phyloP scores from a whole-genome alignment of 1,140 invertebrate species.

The Panagrolaimus sp. region DNA sequence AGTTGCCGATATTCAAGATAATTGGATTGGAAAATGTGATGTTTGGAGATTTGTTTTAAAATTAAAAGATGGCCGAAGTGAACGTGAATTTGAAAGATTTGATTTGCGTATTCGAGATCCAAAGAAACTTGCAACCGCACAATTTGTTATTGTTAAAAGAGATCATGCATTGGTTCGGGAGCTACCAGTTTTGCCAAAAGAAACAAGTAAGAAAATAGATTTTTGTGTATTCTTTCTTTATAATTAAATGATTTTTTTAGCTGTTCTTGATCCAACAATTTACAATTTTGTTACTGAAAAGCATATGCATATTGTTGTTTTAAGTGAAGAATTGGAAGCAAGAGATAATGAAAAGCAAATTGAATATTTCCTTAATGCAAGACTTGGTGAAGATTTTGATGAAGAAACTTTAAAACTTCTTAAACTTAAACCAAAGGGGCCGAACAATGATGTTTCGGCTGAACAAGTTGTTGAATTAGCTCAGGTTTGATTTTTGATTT shows the following conservation, averaged over 20 bases:
- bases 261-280: slow-evolving; percentile 49
- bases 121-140: slow-evolving; percentile 34
- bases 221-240: slow-evolving; percentile 15
- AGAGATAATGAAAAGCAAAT: not conserved
- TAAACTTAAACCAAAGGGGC: not conserved
- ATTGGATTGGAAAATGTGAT: slow-evolving; percentile 90
- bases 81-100: slow-evolving; percentile 29
- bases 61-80: slow-evolving; percentile 59
- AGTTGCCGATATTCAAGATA: slow-evolving; percentile 79
- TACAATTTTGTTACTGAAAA: slow-evolving; percentile 65
- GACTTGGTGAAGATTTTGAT: slow-evolving; percentile 18
- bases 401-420: not conserved
- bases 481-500: slow-evolving; percentile 21
- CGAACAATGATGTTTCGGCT: not conserved
- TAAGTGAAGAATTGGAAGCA: not conserved
- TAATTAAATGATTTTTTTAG: slow-evolving; percentile 20
- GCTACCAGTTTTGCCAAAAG: not conserved
- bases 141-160: slow-evolving; percentile 43
- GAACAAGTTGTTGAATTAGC: slow-evolving; percentile 44
- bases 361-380: slow-evolving; percentile 28
- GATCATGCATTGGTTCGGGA: slow-evolving; percentile 41
- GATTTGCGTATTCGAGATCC: slow-evolving; percentile 46
- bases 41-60: slow-evolving; percentile 74
- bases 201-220: not conserved
- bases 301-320: slow-evolving; percentile 68